phyloP scores from a whole-genome alignment of 2,113 vertebrate species.

The Mormyrus iriodes region DNA sequence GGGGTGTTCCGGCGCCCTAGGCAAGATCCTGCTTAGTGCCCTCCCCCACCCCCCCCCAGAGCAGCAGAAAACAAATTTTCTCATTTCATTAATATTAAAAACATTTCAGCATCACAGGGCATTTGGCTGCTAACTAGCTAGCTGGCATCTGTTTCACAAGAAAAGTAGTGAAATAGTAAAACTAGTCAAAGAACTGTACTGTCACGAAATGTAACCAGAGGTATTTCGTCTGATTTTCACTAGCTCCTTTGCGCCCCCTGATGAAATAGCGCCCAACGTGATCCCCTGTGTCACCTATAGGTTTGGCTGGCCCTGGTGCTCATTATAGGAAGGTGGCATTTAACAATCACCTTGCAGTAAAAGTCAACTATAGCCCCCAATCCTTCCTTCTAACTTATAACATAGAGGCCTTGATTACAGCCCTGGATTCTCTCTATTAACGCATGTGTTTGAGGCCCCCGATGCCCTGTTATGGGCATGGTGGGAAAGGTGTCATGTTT shows the following conservation, averaged over 20 bases:
- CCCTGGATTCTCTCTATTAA: background rate
- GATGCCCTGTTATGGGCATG: background rate
- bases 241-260: background rate
- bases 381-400: background rate
- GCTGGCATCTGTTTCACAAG: background rate
- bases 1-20: background rate
- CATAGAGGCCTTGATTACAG: background rate
- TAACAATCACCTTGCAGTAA: background rate
- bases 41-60: background rate
- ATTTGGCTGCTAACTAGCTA: background rate
- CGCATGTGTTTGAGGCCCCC: background rate
- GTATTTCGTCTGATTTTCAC: background rate
- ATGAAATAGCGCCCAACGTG: background rate
- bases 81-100: background rate
- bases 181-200: background rate
- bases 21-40: background rate
- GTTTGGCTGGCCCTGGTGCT: background rate
- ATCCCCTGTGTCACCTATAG: background rate
- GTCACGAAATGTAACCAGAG: background rate
- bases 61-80: background rate
- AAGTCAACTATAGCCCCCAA: background rate
- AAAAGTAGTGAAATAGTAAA: background rate
- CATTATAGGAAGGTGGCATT: background rate
- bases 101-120: background rate
- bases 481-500: background rate